Percentiles rank a stretch among this genome's conserved stretches.
Evolutionary conservation across 2,888 invertebrate species (phyloP).

Genomic region (Caenorhabditis sp.): DNA sequence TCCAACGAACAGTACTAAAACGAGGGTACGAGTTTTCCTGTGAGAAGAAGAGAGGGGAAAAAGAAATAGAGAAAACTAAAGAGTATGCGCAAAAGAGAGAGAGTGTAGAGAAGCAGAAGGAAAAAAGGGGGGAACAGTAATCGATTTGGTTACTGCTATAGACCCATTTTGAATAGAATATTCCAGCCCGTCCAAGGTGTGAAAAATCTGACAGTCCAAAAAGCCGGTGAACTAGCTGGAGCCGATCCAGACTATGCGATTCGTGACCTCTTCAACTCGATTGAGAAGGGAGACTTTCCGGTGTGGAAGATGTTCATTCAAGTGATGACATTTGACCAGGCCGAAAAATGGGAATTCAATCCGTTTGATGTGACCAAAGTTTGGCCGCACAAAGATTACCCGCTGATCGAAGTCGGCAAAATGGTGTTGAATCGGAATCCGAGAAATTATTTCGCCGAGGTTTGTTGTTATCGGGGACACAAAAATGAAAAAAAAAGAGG

Average conservation of each 20-base stretch:
- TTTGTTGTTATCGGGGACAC: too few species aligned
- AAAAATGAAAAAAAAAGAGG: too few species aligned
- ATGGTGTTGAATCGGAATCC: slow-evolving; percentile 70
- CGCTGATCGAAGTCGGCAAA: slow-evolving; percentile 69
- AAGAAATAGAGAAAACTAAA: too few species aligned
- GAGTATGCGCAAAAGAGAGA: too few species aligned
- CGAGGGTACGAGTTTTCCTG: too few species aligned
- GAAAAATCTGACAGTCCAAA: slow-evolving; percentile 58
- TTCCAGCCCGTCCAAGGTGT: slow-evolving; percentile 68
- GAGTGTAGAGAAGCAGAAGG: too few species aligned
- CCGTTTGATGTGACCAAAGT: slow-evolving; percentile 74
- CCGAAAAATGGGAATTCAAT: slow-evolving; percentile 72
- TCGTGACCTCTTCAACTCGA: slow-evolving; percentile 72
- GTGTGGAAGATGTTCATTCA: slow-evolving; percentile 73
- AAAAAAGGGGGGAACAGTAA: too few species aligned
- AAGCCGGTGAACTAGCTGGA: slow-evolving; percentile 55
- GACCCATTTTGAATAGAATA: not conserved
- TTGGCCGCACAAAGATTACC: slow-evolving; percentile 70
- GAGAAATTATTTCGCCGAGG: slow-evolving; percentile 69
- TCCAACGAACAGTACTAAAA: too few species aligned
- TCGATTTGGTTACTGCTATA: too few species aligned
- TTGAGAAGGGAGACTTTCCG: slow-evolving; percentile 72
- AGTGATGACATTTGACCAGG: slow-evolving; percentile 72
- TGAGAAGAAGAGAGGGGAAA: too few species aligned
- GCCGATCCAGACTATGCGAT: slow-evolving; percentile 72